Percentiles rank a stretch among this genome's conserved stretches.
phyloP scores from a whole-genome alignment of 2,888 invertebrate genomes.

The Xanthorhoe designata region DNA sequence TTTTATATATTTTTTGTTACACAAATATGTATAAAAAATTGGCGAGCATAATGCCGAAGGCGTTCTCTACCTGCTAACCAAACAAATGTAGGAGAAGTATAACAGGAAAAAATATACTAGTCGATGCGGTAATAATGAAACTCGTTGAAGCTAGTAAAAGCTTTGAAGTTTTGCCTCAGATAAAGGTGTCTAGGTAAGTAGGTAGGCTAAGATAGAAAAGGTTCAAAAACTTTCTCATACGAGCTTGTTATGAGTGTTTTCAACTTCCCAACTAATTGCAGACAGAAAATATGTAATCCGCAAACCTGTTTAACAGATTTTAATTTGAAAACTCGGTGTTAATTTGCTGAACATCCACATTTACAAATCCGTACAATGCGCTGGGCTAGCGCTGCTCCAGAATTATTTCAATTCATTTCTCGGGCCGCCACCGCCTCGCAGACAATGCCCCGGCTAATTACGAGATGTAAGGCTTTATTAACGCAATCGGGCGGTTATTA shows the following conservation, averaged over 20 bases:
- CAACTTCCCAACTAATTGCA: not conserved
- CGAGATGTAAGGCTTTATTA: slow-evolving; percentile 84
- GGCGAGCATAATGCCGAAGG: no score
- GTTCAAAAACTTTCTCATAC: not conserved
- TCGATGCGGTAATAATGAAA: no score
- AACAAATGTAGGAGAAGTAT: no score
- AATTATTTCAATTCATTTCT: slow-evolving; percentile 71
- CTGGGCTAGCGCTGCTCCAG: slow-evolving; percentile 55
- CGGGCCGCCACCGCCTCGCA: slow-evolving; percentile 62
- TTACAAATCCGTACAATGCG: slow-evolving; percentile 50
- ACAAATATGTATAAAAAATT: no score
- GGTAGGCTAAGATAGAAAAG: no score
- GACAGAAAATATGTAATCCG: not conserved
- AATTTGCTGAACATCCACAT: slow-evolving; percentile 38
- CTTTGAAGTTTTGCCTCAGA: not conserved
- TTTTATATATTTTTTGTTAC: no score
- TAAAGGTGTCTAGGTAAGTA: not conserved
- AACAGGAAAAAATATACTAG: no score
- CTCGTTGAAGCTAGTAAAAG: not conserved
- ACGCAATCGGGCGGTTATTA: slow-evolving; percentile 83
- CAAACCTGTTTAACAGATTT: slow-evolving; percentile 1
- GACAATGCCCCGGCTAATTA: slow-evolving; percentile 80
- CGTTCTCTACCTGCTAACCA: no score
- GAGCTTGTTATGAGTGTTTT: not conserved
- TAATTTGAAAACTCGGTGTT: slow-evolving; percentile 4